phyloP scores from a whole-genome alignment of 2,113 vertebrate species.

The Ceratotherium simum region DNA sequence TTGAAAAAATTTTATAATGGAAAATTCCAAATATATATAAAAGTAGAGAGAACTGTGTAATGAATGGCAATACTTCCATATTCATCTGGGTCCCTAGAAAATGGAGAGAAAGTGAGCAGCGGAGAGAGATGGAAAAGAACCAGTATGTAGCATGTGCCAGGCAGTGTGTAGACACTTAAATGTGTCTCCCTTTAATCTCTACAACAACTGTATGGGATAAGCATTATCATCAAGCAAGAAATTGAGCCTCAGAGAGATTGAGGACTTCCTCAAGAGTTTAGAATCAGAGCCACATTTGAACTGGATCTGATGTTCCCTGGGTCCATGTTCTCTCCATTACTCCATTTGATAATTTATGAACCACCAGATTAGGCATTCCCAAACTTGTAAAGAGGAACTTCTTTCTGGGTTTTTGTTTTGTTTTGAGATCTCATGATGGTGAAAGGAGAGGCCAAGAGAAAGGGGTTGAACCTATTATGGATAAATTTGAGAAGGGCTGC shows the following conservation, averaged over 20 bases:
- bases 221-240: background rate
- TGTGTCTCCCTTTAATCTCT: background rate
- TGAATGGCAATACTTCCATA: background rate
- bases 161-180: background rate
- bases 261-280: background rate
- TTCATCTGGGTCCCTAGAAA: background rate
- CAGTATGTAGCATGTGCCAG: background rate
- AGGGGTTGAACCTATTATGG: background rate
- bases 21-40: background rate
- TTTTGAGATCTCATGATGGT: background rate
- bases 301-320: background rate
- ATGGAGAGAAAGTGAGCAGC: background rate
- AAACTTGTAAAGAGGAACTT: background rate
- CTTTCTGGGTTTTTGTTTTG: slow-evolving; percentile 15
- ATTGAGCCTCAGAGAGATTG: background rate
- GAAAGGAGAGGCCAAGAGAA: background rate
- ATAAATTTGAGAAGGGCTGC: background rate
- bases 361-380: background rate
- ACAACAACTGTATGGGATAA: background rate
- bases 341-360: background rate
- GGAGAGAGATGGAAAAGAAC: background rate
- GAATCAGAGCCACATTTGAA: background rate
- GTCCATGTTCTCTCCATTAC: background rate
- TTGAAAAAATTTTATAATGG: background rate
- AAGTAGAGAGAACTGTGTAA: slow-evolving; percentile 2